Conservation (phyloP, 2,888 invertebrate genomes). For the Malacosoma neustria region DNA sequence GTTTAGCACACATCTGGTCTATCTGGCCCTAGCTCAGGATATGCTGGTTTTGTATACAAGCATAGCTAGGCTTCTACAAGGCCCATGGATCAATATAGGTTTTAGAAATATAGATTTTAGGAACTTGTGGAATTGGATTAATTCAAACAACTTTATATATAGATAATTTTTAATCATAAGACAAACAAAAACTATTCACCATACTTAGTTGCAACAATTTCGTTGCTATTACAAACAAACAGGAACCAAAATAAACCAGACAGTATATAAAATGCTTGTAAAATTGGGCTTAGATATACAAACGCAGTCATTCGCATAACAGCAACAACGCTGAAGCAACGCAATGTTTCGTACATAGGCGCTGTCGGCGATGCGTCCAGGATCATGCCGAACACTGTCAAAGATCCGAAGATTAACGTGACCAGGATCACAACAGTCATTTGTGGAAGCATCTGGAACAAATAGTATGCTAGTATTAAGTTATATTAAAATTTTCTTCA, state of each 20-base stretch:
- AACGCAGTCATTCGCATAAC: slow-evolving; percentile 30
- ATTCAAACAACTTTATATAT: not conserved
- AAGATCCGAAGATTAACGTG: slow-evolving; percentile 75
- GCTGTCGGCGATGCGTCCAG: slow-evolving; percentile 77
- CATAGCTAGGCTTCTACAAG: no score
- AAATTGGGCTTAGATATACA: slow-evolving; percentile 27
- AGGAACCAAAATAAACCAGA: slow-evolving; percentile 73
- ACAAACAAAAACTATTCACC: not conserved
- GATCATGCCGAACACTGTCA: slow-evolving; percentile 79
- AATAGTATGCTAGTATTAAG: no score
- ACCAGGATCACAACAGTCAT: slow-evolving; percentile 62
- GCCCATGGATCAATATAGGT: no score
- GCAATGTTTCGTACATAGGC: slow-evolving; percentile 70
- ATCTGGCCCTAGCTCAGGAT: no score
- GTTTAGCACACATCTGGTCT: no score
- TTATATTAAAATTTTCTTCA: no score
- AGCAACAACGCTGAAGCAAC: slow-evolving; percentile 69
- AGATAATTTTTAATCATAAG: not conserved
- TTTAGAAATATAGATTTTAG: no score
- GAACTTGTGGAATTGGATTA: not conserved
- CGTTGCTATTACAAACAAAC: slow-evolving; percentile 43
- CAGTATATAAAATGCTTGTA: slow-evolving; percentile 60
- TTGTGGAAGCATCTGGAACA: slow-evolving; percentile 67
- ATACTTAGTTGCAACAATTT: not conserved
- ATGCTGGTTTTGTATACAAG: no score